phyloP scores from a whole-genome alignment of 2,797 vertebrate genomes.

The Menidia menidia region DNA sequence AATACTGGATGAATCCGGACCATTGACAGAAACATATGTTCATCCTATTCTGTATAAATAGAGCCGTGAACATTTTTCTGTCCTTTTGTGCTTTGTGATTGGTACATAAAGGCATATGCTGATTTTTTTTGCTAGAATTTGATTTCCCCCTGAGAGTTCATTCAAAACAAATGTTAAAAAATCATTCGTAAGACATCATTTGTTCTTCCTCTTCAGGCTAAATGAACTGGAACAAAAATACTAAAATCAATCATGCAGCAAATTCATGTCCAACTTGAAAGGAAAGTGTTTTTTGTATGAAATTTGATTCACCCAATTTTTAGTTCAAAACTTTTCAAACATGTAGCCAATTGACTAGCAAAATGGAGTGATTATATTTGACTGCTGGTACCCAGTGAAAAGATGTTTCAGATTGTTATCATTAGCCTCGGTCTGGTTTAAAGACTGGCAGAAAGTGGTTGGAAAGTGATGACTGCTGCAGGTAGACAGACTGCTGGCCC shows the following conservation, averaged over 20 bases:
- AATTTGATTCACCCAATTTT: neutral
- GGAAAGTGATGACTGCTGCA: no score
- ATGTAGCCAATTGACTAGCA: no score
- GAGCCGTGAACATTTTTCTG: neutral
- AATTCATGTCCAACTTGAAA: neutral
- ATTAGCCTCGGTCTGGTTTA: no score
- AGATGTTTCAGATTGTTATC: no score
- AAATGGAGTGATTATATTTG: no score
- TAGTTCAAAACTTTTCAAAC: no score
- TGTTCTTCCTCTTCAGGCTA: neutral
- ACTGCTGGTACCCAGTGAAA: no score
- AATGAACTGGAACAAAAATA: neutral
- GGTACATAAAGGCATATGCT: neutral
- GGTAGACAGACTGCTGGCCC: neutral
- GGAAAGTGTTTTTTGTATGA: neutral
- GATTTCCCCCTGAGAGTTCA: neutral
- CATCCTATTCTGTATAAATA: neutral
- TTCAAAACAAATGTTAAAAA: neutral
- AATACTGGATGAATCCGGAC: no score
- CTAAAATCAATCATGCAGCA: neutral
- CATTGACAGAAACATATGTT: neutral
- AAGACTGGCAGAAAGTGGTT: no score
- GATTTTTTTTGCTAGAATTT: neutral
- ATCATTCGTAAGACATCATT: no score
- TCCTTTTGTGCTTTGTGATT: neutral